These are phyloP conservation scores for Leguminivora glycinivorella DNA, from an alignment of 1,140 invertebrate genomes.

Conservation along the genomic window DNA sequence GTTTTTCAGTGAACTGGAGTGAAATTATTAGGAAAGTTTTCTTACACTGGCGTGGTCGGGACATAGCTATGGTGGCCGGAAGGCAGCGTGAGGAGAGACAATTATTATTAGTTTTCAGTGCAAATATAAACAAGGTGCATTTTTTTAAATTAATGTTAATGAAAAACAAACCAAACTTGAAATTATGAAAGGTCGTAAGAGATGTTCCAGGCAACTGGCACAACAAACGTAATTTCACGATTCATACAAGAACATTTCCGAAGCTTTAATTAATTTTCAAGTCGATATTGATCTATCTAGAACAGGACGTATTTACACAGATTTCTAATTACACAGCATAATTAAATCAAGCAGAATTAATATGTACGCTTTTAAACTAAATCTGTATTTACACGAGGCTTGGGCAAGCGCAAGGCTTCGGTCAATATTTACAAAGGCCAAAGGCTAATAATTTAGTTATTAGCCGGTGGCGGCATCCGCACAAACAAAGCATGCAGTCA, in stretches of 20 bases:
- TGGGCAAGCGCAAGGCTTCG: conserved; percentile 16
- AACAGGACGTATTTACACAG: conserved; percentile 19
- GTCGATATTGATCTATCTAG: conserved; percentile 2
- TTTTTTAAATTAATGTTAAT: not conserved
- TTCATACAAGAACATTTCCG: not conserved
- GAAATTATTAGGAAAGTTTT: conserved; percentile 39
- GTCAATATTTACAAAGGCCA: conserved; percentile 48
- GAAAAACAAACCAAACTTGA: conserved; percentile 18
- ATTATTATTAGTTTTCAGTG: conserved; percentile 56
- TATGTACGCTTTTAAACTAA: conserved; percentile 21
- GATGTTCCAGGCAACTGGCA: conserved; percentile 63
- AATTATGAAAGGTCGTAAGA: conserved; percentile 56
- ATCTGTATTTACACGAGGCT: conserved; percentile 23
- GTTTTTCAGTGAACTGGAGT: conserved; percentile 24
- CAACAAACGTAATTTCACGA: conserved; percentile 8
- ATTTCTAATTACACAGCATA: conserved; percentile 17
- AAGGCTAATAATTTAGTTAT: conserved; percentile 27
- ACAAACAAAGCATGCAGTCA: conserved; percentile 74
- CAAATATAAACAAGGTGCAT: conserved; percentile 35
- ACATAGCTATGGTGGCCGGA: conserved; percentile 73
- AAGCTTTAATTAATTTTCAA: conserved; percentile 4
- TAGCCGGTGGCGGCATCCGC: conserved; percentile 50
- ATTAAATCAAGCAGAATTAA: conserved; percentile 25
- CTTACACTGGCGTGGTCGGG: conserved; percentile 83
- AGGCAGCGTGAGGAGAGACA: conserved; percentile 65